Percentiles rank a stretch among this genome's conserved stretches.
Evolutionary conservation across 2,797 vertebrate genomes (phyloP).

Genomic region (Sebastes kiyomatsui): DNA sequence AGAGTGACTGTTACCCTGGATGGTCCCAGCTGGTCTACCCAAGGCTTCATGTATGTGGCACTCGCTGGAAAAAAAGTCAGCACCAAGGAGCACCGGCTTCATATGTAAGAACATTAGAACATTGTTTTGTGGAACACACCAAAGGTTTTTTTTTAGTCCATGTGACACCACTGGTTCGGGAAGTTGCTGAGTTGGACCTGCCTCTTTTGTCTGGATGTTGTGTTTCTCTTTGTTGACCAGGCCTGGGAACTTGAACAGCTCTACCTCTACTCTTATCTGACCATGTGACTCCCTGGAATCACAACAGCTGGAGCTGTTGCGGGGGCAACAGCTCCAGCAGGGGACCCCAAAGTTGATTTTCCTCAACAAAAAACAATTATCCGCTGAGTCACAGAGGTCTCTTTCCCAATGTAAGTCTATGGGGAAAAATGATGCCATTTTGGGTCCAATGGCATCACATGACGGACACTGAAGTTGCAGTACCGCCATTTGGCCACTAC

Average conservation of each 20-base stretch:
- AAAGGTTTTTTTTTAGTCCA: not conserved
- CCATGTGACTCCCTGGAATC: not conserved
- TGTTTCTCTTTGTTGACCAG: not conserved
- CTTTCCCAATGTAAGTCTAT: too few species aligned
- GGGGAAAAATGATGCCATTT: too few species aligned
- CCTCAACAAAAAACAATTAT: too few species aligned
- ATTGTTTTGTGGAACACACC: not conserved
- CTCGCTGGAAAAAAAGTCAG: constrained; percentile 49
- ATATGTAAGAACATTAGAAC: constrained; percentile 61
- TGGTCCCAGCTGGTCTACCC: constrained; percentile 54
- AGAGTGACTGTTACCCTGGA: constrained; percentile 57
- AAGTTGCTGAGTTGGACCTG: not conserved
- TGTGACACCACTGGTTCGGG: not conserved
- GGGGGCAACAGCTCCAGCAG: too few species aligned
- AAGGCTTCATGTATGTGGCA: constrained; percentile 70
- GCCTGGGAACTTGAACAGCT: not conserved
- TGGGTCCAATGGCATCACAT: too few species aligned
- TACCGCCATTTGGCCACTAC: too few species aligned
- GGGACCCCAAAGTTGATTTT: too few species aligned
- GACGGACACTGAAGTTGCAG: too few species aligned
- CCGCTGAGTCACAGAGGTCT: too few species aligned
- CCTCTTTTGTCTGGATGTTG: not conserved
- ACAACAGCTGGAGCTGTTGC: too few species aligned
- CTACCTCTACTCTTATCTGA: not conserved
- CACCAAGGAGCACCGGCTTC: constrained; percentile 68